Percentiles rank a stretch among this genome's conserved stretches.
phyloP scores from a whole-genome alignment of 2,888 invertebrate species.

The Zhuqinia jingwanae region DNA sequence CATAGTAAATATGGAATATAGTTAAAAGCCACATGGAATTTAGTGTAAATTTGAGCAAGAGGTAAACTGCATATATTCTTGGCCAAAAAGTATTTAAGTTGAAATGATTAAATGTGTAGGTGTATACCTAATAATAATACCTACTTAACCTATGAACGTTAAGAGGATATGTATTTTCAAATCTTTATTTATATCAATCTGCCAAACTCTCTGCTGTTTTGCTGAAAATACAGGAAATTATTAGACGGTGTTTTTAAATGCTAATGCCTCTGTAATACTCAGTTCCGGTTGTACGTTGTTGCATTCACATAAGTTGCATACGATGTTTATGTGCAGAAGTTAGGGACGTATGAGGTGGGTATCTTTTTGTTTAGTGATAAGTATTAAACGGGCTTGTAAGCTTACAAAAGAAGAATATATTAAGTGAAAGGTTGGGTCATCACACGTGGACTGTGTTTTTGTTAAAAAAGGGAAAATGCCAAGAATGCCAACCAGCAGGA shows the following conservation, averaged over 20 bases:
- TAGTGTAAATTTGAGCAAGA: neutral
- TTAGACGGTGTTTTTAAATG: neutral
- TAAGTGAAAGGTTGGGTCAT: slow-evolving; percentile 15
- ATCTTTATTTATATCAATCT: slow-evolving; percentile 63
- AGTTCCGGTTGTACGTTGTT: neutral
- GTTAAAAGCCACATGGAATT: neutral
- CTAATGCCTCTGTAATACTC: neutral
- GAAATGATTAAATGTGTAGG: too few species aligned
- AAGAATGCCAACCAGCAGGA: slow-evolving; percentile 11
- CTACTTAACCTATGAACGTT: too few species aligned
- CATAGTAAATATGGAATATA: neutral
- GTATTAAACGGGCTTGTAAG: neutral
- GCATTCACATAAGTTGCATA: too few species aligned
- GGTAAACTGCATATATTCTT: neutral
- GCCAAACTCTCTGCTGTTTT: slow-evolving; percentile 38
- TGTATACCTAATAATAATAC: too few species aligned
- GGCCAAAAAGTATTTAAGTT: too few species aligned
- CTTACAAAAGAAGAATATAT: neutral
- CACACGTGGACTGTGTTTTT: neutral
- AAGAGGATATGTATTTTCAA: slow-evolving; percentile 48
- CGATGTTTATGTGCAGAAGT: too few species aligned
- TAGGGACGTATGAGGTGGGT: too few species aligned
- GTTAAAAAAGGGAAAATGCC: slow-evolving; percentile 10
- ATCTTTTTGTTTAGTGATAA: neutral
- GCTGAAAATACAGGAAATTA: neutral